A percentile compares a stretch with the other conserved stretches of the same genome.
Evolutionary conservation across 53 echinoderm and acorn worm genomes (phyloP).

Genomic region (Stichopus horrens): DNA sequence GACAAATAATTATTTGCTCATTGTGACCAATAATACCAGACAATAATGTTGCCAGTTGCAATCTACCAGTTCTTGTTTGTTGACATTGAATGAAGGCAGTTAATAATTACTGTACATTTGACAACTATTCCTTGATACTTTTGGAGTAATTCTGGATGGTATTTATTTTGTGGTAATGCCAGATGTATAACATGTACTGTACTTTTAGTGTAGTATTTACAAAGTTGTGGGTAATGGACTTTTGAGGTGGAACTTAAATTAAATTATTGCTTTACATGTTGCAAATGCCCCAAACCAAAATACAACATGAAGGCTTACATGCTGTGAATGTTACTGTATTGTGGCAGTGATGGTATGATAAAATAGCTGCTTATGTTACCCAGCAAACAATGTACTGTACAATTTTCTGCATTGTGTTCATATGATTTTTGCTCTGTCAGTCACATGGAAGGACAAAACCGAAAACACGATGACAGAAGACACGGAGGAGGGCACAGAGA

Average conservation of each 20-base stretch:
- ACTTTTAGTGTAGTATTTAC: too few species aligned
- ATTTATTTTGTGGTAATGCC: too few species aligned
- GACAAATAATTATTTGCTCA: too few species aligned
- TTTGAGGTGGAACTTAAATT: not conserved
- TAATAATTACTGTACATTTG: not conserved
- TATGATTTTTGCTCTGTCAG: not conserved
- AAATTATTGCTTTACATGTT: not conserved
- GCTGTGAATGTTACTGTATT: not conserved
- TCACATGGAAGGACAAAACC: slow-evolving; percentile 1
- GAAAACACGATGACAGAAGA: not conserved
- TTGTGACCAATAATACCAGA: too few species aligned
- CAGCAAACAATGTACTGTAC: not conserved
- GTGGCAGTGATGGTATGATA: not conserved
- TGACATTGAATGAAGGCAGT: too few species aligned
- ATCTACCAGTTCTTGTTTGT: not conserved
- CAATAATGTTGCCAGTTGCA: too few species aligned
- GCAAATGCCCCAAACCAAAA: too few species aligned
- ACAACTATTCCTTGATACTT: too few species aligned
- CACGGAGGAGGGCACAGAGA: not conserved
- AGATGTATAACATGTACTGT: too few species aligned
- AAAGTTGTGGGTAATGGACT: too few species aligned
- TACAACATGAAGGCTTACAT: not conserved
- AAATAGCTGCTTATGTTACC: not conserved
- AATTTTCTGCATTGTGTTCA: not conserved
- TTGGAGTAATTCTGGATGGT: too few species aligned